Percentiles rank a stretch among this genome's conserved stretches.
Conservation (phyloP, 2,888 invertebrate genomes). For the Pachydiplax longipennis region DNA sequence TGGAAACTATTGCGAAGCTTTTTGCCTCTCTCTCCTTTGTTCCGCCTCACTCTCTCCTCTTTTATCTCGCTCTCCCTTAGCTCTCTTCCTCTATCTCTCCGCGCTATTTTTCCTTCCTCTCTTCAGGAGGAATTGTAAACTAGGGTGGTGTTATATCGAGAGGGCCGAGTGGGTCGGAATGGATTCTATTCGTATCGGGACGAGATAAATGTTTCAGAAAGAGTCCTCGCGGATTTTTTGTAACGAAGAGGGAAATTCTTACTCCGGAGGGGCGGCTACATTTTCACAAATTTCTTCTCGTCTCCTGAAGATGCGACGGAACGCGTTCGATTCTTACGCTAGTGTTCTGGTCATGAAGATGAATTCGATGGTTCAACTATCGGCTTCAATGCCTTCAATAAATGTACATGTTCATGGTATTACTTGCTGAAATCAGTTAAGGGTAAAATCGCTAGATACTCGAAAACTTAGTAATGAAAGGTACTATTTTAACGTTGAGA, state of each 20-base stretch:
- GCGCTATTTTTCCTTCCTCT: not conserved
- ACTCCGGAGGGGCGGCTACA: not conserved
- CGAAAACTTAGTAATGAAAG: too few species aligned
- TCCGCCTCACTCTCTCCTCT: not conserved
- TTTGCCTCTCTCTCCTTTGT: not conserved
- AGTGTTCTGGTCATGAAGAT: too few species aligned
- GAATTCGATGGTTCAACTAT: too few species aligned
- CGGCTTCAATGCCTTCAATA: too few species aligned
- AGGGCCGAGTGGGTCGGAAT: not conserved
- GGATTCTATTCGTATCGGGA: not conserved
- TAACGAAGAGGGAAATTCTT: not conserved
- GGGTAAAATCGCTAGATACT: too few species aligned
- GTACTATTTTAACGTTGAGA: too few species aligned
- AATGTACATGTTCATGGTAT: too few species aligned
- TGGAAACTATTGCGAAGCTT: not conserved
- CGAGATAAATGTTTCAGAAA: not conserved
- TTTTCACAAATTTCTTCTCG: too few species aligned
- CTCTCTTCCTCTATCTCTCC: not conserved
- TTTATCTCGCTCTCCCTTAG: not conserved
- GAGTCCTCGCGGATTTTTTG: not conserved
- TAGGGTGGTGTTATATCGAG: not conserved
- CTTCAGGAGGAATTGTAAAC: not conserved
- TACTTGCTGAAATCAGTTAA: too few species aligned
- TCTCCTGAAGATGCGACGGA: too few species aligned
- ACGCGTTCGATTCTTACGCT: too few species aligned